Conservation (phyloP, 2,888 invertebrate genomes). For the Portevinia maculata region DNA sequence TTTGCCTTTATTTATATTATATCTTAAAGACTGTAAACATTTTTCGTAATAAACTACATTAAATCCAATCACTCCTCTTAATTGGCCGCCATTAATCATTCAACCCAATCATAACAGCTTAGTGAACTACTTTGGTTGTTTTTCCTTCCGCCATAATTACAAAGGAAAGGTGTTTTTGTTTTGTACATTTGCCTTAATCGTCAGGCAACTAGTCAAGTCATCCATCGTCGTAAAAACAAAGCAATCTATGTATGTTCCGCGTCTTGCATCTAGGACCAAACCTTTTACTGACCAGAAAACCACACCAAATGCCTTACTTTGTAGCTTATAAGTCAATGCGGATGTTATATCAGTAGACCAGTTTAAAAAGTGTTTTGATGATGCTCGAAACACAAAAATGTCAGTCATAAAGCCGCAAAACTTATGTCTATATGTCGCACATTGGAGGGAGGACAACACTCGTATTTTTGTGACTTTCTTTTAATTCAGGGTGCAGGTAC, state of each 20-base stretch:
- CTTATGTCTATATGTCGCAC: background rate
- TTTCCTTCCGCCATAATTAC: constrained; percentile 37
- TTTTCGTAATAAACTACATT: constrained; percentile 6
- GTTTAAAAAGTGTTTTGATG: constrained; percentile 15
- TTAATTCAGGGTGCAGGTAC: background rate
- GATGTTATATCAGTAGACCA: constrained; percentile 16
- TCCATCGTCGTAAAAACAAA: constrained; percentile 47
- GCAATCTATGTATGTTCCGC: constrained; percentile 37
- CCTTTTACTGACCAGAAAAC: constrained; percentile 4
- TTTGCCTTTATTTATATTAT: constrained; percentile 16
- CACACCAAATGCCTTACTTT: background rate
- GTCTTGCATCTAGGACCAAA: constrained; percentile 50
- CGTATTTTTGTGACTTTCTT: constrained; percentile 16
- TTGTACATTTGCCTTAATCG: constrained; percentile 9
- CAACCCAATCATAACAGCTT: constrained; percentile 49
- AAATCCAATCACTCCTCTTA: constrained; percentile 41
- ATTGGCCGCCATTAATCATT: constrained; percentile 64
- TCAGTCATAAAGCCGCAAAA: background rate
- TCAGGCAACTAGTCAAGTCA: background rate
- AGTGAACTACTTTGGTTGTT: constrained; percentile 49
- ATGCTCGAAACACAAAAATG: constrained; percentile 1
- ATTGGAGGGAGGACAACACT: background rate
- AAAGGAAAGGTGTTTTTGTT: constrained; percentile 11
- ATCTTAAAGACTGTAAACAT: constrained; percentile 32
- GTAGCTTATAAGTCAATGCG: constrained; percentile 17